Conservation (phyloP, 2,888 invertebrate species). For the Maniola hyperantus region DNA sequence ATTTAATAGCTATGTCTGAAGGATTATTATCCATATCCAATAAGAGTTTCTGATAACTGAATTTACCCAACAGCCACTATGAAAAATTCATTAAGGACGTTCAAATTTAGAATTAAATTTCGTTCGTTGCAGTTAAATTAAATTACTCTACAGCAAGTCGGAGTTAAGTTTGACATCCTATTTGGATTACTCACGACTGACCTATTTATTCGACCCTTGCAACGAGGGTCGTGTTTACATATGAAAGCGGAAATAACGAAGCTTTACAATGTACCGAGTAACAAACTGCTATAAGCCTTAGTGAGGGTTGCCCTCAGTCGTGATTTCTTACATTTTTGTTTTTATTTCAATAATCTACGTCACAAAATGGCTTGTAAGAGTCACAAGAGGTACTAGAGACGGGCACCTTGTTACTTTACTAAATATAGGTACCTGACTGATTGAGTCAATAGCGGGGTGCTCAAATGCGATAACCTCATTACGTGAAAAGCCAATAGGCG, state of each 20-base stretch:
- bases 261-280: slow-evolving; percentile 20
- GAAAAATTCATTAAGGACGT: slow-evolving; percentile 1
- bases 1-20: too few species aligned
- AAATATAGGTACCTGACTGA: too few species aligned
- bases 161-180: slow-evolving; percentile 23
- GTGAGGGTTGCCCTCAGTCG: neutral
- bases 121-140: slow-evolving; percentile 12
- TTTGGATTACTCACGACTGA: slow-evolving; percentile 22
- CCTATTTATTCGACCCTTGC: slow-evolving; percentile 25
- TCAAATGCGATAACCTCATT: too few species aligned
- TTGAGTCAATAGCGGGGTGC: too few species aligned
- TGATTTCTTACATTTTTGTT: neutral
- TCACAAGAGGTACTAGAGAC: too few species aligned
- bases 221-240: slow-evolving; percentile 20
- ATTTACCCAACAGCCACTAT: neutral
- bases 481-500: too few species aligned
- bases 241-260: slow-evolving; percentile 23
- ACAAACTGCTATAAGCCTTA: slow-evolving; percentile 16
- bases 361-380: neutral
- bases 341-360: neutral
- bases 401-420: too few species aligned
- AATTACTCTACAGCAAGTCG: slow-evolving; percentile 15
- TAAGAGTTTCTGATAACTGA: neutral
- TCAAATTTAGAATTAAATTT: slow-evolving; percentile 2
- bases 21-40: too few species aligned